Evolutionary conservation across 2,888 invertebrate genomes (phyloP), one percentile per base, ranked within the genome.

Genomic region (Omphaloscelis lunosa): DNA sequence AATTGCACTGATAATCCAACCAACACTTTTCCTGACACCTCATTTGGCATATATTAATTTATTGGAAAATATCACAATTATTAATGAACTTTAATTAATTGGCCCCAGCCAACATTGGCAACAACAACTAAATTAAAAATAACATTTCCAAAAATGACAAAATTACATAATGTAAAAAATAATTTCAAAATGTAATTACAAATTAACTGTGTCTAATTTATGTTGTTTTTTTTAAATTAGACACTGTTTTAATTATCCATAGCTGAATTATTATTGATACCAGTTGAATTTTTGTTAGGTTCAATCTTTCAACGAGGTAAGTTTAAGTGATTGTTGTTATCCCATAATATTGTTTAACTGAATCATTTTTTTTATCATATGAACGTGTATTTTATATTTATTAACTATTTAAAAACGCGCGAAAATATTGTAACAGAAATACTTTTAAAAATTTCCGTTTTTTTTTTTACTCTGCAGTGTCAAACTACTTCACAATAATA

Each of bases 161-260:
- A 53, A 34, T 23, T 58, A 34, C 7, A 51, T 9, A 23, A 23
- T 53, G n/a, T 67, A 39, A 53, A 72, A 27, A 39, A 53, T 41
- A 58, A 62, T 59, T 34, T n/a, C 20, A 59, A 41, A 0, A 29
- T 56, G 67, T 67, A 11, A 39, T 51, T 34, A 23, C 67, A 39
- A 45, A 70, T 53, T 39, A 12, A 41, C 39, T 34, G n/a, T 80
- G 45, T 53, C 72, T 56, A 72, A 79, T 20, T 7, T 12, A 20
- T 11, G 34, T 39, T 84, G 66, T 79, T 56, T 69, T 27, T 8
- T 53, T 11, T 17, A 27, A 84, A 84, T 83, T 62, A 75, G 20
- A 59, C 58, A 79, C 15, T 29, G 45, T 27, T 72, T 72, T 59
- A 72, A 72, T 75, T 65, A 62, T 39, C 2, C 15, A 1, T 39